Evolutionary conservation across 2,888 invertebrate genomes (phyloP).

Genomic region (Lacanobia wlatinum): DNA sequence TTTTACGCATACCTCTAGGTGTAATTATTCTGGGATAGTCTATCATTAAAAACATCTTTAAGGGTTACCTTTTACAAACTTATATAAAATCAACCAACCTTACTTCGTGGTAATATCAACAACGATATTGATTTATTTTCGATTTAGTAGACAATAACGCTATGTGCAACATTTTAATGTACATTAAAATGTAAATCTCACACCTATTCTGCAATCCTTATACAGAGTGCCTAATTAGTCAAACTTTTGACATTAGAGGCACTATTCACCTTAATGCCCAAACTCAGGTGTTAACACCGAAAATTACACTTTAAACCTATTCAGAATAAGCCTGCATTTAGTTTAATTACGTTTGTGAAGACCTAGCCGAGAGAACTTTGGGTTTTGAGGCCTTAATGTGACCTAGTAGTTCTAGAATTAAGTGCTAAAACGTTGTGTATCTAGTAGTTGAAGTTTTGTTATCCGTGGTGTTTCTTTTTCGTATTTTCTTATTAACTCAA

Average conservation of each 20-base stretch:
- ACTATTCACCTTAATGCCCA: neutral
- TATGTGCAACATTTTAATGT: neutral
- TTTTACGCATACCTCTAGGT: too few species aligned
- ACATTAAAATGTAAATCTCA: neutral
- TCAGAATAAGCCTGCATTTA: neutral
- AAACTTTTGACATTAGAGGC: conserved; percentile 6
- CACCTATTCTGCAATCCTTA: neutral
- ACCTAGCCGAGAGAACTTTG: neutral
- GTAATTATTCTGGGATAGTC: too few species aligned
- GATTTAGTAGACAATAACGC: too few species aligned
- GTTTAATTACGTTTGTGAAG: neutral
- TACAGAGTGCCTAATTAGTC: neutral
- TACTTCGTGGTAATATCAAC: too few species aligned
- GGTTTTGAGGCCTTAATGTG: conserved; percentile 7
- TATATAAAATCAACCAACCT: too few species aligned
- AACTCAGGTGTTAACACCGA: conserved; percentile 12
- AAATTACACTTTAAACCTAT: conserved; percentile 20
- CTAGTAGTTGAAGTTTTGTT: neutral
- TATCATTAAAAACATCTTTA: too few species aligned
- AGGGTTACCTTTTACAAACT: too few species aligned
- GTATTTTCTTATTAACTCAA: neutral
- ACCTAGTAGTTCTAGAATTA: neutral
- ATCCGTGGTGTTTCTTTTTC: neutral
- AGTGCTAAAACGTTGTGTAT: neutral
- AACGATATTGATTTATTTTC: too few species aligned